A percentile compares a stretch with the other conserved stretches of the same genome.
Evolutionary conservation across 2,797 vertebrate genomes (phyloP).

Genomic region (Gastrophryne carolinensis): DNA sequence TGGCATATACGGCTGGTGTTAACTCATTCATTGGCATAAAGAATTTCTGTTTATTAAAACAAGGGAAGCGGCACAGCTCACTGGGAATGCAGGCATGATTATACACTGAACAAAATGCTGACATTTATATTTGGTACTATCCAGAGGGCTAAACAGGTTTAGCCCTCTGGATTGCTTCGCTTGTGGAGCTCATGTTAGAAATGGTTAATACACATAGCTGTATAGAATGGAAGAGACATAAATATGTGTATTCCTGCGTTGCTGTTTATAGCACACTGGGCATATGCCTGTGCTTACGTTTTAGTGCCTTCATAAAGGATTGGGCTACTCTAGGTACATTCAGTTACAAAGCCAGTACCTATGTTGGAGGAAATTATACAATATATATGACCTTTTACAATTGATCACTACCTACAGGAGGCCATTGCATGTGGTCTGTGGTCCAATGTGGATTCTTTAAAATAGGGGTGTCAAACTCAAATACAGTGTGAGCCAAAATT

Average conservation of each 20-base stretch:
- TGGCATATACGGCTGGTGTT: slow-evolving; percentile 11
- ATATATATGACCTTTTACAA: too few species aligned
- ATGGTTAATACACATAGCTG: not conserved
- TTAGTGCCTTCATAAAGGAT: not conserved
- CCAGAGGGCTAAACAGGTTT: not conserved
- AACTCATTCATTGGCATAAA: slow-evolving; percentile 22
- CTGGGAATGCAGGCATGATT: not conserved
- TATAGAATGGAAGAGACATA: not conserved
- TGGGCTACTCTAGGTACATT: not conserved
- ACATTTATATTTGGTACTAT: not conserved
- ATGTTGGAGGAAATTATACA: too few species aligned
- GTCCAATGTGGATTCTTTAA: too few species aligned
- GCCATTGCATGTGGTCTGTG: too few species aligned
- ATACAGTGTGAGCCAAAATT: too few species aligned
- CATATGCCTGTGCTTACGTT: not conserved
- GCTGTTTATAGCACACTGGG: not conserved
- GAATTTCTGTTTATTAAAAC: not conserved
- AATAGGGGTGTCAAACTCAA: too few species aligned
- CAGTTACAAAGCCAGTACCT: too few species aligned
- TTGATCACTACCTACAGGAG: too few species aligned
- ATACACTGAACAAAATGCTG: not conserved
- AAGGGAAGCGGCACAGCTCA: not conserved
- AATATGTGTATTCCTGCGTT: not conserved
- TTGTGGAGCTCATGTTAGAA: too few species aligned
- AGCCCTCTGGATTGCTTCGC: too few species aligned